Evolutionary conservation across 2,797 vertebrate species (phyloP).

Genomic region (Chanos chanos): DNA sequence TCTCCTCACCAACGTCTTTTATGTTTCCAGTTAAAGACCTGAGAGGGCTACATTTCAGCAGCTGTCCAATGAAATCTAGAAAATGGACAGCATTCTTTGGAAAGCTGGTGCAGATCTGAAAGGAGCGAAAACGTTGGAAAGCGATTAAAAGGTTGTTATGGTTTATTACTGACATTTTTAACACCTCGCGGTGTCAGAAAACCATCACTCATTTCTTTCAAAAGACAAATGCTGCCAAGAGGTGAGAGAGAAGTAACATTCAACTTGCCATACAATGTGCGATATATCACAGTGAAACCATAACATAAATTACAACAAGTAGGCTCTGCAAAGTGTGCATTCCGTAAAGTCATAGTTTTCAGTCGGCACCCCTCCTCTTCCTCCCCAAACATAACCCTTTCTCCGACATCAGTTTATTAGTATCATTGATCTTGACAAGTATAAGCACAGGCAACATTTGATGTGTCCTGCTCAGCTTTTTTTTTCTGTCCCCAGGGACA

Average conservation of each 20-base stretch:
- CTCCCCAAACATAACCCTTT: not conserved
- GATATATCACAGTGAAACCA: not conserved
- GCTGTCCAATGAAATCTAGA: conserved; percentile 31
- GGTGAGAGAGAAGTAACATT: conserved; percentile 13
- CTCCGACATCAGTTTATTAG: not conserved
- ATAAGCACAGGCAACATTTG: too few relatives aligned
- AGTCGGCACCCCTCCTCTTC: conserved; percentile 6
- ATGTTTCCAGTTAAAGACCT: conserved; percentile 21
- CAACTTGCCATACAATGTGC: conserved; percentile 22
- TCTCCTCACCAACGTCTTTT: conserved; percentile 47
- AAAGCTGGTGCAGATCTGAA: not conserved
- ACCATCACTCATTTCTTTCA: not conserved
- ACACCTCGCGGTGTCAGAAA: not conserved
- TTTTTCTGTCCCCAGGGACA: too few relatives aligned
- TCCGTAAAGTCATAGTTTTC: not conserved
- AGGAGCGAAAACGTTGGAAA: conserved; percentile 2
- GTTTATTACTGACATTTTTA: conserved; percentile 24
- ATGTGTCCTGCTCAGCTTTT: too few relatives aligned
- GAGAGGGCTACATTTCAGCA: conserved; percentile 32
- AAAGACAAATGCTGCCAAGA: conserved; percentile 5
- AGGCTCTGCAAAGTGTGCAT: not conserved
- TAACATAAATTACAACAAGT: not conserved
- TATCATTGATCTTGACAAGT: too few relatives aligned
- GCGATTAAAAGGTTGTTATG: not conserved
- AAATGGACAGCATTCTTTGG: conserved; percentile 26